Evolutionary conservation across 2,888 invertebrate species (phyloP).

Genomic region (Synanthedon formicaeformis): DNA sequence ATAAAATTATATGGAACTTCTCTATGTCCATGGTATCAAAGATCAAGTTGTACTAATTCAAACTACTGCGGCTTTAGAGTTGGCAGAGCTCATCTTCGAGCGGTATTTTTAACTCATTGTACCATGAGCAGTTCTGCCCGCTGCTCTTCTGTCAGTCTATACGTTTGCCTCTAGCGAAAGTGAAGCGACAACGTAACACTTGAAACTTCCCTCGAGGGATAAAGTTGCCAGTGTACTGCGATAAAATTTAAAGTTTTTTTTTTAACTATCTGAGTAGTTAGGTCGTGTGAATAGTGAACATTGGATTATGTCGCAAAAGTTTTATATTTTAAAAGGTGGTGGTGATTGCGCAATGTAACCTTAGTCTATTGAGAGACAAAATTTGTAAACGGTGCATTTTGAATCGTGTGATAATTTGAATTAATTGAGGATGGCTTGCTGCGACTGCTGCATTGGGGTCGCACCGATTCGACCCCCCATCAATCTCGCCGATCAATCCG

Average conservation of each 20-base stretch:
- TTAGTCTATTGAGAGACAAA: constrained; percentile 18
- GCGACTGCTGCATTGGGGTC: constrained; percentile 75
- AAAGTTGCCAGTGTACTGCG: neutral
- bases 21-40: constrained; percentile 43
- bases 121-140: constrained; percentile 54
- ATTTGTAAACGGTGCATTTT: constrained; percentile 35
- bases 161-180: constrained; percentile 52
- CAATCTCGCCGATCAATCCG: constrained; percentile 78
- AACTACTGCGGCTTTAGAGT: constrained; percentile 43
- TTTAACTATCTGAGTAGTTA: neutral
- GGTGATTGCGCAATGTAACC: constrained; percentile 48
- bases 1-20: constrained; percentile 25
- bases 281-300: neutral
- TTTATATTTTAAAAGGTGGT: constrained; percentile 11
- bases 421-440: constrained; percentile 67
- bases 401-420: constrained; percentile 29
- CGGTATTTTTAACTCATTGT: constrained; percentile 70
- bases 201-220: neutral
- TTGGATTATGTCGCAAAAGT: neutral
- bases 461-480: constrained; percentile 82
- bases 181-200: constrained; percentile 31
- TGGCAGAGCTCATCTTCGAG: constrained; percentile 68
- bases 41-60: constrained; percentile 56
- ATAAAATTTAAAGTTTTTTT: neutral
- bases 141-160: constrained; percentile 55